phyloP scores from a whole-genome alignment of 2,888 invertebrate genomes.

The Macrosoma leucophasiata region DNA sequence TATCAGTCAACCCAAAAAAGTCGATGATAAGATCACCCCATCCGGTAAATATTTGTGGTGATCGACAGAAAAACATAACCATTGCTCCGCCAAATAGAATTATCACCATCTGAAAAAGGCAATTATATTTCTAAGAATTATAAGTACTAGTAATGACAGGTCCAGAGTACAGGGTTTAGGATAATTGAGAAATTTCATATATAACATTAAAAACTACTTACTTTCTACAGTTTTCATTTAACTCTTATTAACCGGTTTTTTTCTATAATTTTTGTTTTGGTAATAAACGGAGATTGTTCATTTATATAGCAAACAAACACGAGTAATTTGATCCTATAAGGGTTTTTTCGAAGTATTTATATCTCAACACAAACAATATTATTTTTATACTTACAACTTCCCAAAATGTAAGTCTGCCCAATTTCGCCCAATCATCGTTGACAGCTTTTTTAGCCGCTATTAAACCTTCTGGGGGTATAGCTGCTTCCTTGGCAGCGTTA shows the following conservation, averaged over 20 bases:
- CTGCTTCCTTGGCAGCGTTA: constrained; percentile 64
- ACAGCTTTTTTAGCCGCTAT: constrained; percentile 39
- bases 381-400: constrained; percentile 41
- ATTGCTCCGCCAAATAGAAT: constrained; percentile 50
- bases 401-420: constrained; percentile 44
- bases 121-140: background rate
- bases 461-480: constrained; percentile 48
- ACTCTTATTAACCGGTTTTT: too few species aligned
- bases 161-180: too few species aligned
- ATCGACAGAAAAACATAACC: constrained; percentile 49
- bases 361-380: too few species aligned
- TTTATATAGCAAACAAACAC: too few species aligned
- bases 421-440: constrained; percentile 28
- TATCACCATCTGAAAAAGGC: constrained; percentile 46
- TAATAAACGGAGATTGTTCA: too few species aligned
- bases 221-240: too few species aligned
- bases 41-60: constrained; percentile 56
- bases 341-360: too few species aligned
- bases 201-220: too few species aligned
- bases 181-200: too few species aligned
- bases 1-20: constrained; percentile 20
- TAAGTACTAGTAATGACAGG: too few species aligned
- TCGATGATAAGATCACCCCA: constrained; percentile 44
- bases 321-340: too few species aligned
- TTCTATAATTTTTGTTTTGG: too few species aligned